Conservation (phyloP, 1,140 invertebrate species). For the Formica selysi region DNA sequence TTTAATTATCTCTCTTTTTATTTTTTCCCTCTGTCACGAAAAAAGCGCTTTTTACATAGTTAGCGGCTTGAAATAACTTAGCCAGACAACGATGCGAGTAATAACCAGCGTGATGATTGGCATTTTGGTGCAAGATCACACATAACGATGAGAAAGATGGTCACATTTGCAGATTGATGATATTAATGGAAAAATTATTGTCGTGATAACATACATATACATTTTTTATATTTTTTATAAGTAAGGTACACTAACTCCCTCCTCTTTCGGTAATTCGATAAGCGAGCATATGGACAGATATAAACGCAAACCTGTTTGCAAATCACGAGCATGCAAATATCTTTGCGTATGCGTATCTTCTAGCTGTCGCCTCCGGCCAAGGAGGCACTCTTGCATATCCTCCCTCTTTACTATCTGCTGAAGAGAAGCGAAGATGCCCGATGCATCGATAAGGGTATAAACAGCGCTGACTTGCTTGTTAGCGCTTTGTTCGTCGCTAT, state of each 20-base stretch:
- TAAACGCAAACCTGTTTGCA: constrained; percentile 63
- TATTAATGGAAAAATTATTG: background rate
- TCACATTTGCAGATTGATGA: background rate
- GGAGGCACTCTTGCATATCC: constrained; percentile 20
- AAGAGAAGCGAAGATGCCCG: background rate
- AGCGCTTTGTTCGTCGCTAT: background rate
- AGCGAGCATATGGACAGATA: constrained; percentile 6
- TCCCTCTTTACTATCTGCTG: background rate
- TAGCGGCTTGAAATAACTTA: background rate
- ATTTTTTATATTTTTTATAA: too few species aligned
- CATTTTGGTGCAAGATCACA: background rate
- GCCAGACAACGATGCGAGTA: background rate
- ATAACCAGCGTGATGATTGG: background rate
- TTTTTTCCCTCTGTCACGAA: background rate
- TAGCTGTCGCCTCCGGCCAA: constrained; percentile 53
- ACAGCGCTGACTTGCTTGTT: background rate
- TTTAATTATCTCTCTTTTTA: background rate
- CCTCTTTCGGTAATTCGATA: background rate
- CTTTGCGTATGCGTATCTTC: constrained; percentile 42
- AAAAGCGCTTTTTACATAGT: background rate
- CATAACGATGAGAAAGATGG: background rate
- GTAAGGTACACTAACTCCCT: too few species aligned
- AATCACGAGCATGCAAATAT: constrained; percentile 11
- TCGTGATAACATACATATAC: background rate
- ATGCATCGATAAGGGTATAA: constrained; percentile 31